These are phyloP conservation scores for Actenoides lindsayi DNA, from an alignment of 2,113 vertebrate genomes.

Conservation along the genomic window DNA sequence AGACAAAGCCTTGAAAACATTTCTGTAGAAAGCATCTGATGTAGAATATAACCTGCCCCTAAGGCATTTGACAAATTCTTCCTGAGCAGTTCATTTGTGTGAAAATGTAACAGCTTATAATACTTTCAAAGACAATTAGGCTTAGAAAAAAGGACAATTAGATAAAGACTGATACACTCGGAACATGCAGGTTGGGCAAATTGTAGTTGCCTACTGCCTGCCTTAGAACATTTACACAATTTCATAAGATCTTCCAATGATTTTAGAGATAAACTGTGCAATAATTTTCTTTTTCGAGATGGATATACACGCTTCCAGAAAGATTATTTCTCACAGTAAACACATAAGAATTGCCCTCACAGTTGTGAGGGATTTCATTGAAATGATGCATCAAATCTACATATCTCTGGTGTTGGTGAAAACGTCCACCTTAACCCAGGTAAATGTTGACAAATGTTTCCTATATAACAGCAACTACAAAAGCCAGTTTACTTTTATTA, in stretches of 20 bases:
- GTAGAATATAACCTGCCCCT: background rate
- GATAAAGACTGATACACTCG: constrained; percentile 10
- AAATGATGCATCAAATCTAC: background rate
- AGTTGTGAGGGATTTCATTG: background rate
- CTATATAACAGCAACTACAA: background rate
- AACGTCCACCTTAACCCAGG: background rate
- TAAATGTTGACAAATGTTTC: background rate
- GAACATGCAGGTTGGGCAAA: background rate
- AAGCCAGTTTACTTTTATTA: background rate
- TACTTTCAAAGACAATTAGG: constrained; percentile 37
- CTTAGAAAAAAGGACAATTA: constrained; percentile 32
- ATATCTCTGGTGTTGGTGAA: background rate
- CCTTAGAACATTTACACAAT: background rate
- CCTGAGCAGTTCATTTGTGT: background rate
- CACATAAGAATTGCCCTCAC: background rate
- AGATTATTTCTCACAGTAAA: background rate
- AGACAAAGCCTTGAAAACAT: background rate
- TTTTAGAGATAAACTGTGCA: background rate
- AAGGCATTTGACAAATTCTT: background rate
- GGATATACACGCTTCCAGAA: background rate
- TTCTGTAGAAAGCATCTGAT: background rate
- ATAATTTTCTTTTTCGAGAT: background rate
- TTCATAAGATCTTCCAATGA: background rate
- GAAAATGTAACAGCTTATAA: background rate
- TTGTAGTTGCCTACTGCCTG: background rate